Evolutionary conservation across 2,888 invertebrate genomes (phyloP), one percentile per base, ranked within the genome.

Genomic region (Ophion costatus): DNA sequence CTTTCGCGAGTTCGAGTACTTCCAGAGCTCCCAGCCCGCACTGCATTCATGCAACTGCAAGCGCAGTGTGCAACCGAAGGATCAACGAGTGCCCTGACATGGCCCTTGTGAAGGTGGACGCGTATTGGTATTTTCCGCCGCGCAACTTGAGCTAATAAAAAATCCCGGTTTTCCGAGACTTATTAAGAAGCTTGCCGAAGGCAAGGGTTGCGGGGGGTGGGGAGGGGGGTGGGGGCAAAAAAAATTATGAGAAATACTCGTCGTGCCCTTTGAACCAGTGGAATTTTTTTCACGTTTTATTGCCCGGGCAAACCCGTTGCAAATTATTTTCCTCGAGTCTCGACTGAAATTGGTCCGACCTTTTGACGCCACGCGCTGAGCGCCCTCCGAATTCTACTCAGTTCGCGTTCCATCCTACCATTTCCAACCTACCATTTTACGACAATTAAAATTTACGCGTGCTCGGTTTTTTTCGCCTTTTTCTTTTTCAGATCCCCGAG

Each of bases 401-500:
- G 24, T 24, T 51, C 38, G 11, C 51, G 17, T 51, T 17, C 22
- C 51, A 6, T n/a, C 17, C n/a, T n/a, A n/a, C n/a, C n/a, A n/a
- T n/a, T n/a, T n/a, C n/a, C n/a, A 29, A 51, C n/a, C n/a, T 2
- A 70, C 70, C 0, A 10, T 70, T 4, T 29, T 29, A 29, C 70
- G 9, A 1, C 24, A 56, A 3, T 56, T 56, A 70, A 22, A 59
- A 59, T 59, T 59, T 20, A 51, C 51, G 22, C 59, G 7, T 22
- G 22, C 1, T 0, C 59, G 22, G 2, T 20, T 59, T 59, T 38
- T 17, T 24, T 57, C 67, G 5, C 66, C 17, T 64, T 82, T 70
- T 75, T 67, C 20, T 76, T 78, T 78, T 64, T 17, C 88, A 93
- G 93, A 93, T 87, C 90, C 92, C 75, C 90, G 93, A 42, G 87